phyloP scores from a whole-genome alignment of 2,888 invertebrate species.

The Amphiduros pacificus region DNA sequence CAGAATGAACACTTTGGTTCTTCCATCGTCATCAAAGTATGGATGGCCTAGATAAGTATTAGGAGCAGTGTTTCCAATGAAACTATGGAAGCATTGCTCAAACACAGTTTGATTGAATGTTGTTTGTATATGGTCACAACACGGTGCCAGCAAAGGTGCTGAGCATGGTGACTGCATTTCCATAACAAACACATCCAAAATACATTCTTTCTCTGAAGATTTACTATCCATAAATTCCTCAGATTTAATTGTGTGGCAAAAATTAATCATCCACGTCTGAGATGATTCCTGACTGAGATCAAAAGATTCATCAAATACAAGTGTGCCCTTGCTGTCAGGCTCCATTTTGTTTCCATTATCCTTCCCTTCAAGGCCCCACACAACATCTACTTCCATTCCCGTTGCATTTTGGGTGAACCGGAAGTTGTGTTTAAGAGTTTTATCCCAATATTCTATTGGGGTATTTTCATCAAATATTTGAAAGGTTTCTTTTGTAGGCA shows the following conservation, averaged over 20 bases:
- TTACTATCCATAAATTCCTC: neutral
- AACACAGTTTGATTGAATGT: no score
- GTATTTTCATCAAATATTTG: constrained; percentile 66
- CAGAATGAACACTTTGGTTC: constrained; percentile 77
- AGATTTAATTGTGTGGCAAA: neutral
- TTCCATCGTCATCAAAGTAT: constrained; percentile 66
- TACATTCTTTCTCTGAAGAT: no score
- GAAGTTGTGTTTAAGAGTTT: constrained; percentile 76
- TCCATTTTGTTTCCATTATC: constrained; percentile 86
- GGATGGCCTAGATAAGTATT: constrained; percentile 65
- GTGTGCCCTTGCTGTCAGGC: constrained; percentile 75
- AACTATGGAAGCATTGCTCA: no score
- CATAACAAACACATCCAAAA: neutral
- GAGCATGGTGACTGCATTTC: no score
- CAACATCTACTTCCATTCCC: constrained; percentile 78
- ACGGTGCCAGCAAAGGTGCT: no score
- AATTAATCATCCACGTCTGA: constrained; percentile 70
- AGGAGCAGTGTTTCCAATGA: no score
- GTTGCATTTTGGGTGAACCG: constrained; percentile 45
- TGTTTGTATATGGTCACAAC: neutral
- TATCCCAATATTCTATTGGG: constrained; percentile 86
- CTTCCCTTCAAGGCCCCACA: constrained; percentile 83
- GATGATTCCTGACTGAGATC: constrained; percentile 77
- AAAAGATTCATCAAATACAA: constrained; percentile 78
- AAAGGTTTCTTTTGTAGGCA: constrained; percentile 77